Base-by-base conservation (phyloP, 2,113 vertebrate genomes). In the Odontesthes bonariensis region DNA sequence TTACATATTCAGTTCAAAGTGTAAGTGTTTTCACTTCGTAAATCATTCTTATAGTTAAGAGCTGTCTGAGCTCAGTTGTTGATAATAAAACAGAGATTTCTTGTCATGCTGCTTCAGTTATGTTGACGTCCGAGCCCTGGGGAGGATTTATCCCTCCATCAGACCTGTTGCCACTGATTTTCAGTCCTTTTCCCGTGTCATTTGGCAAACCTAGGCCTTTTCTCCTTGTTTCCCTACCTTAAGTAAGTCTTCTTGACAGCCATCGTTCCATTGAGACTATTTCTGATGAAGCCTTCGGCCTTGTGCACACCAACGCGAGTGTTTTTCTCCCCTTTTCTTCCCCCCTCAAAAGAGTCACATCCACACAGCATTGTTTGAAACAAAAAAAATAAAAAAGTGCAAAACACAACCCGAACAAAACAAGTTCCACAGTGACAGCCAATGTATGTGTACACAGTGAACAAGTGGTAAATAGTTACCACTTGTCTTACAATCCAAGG, bases 31-130 rank as follows among this genome's bases (percentile, higher is more conserved):
- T 32, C 22, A 13, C 52, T 23, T 13, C 6, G 13, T 70, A 59
- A 69, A 77, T 85, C 14, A 14, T 9, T 55, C 63, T 70, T 72
- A 73, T 64, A 40, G 57, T 40, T 31, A 46, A 52, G 47, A 32
- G 46, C 58, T 66, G n/a, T 56, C 35, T 60, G 52, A n/a, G 61
- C 27, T 68, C 46, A 55, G 10, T 23, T 55, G 23, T 31, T 27
- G 6, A 57, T 16, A 8, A 19, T 32, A 57, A 31, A 19, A 57
- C 14, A 27, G 27, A 27, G 2, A 27, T 27, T 27, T 27, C 2
- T 27, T 27, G 27, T 2, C 27, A 27, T 27, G 27, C 27, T 27
- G 27, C 27, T 27, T 27, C 27, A 27, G 6, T 38, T 10, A 49
- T 49, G 46, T 49, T 49, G 16, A 19, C 7, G 6, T n/a, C 17